A percentile compares a stretch with the other conserved stretches of the same genome.
Conservation (phyloP, 2,888 invertebrate species). For the Synanthedon vespiformis region DNA sequence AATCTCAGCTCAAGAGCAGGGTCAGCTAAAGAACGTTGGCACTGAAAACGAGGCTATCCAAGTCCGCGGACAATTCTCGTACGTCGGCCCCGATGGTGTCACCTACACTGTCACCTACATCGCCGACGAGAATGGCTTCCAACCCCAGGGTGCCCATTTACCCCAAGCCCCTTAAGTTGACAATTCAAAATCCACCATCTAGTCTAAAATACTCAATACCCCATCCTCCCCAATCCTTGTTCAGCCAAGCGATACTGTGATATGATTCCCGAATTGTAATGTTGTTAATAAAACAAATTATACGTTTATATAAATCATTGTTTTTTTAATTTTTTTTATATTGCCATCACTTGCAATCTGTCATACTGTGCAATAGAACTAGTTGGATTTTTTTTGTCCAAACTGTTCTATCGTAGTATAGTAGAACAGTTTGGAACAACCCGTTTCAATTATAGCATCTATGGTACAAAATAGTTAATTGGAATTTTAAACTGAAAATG, state of each 20-base stretch:
- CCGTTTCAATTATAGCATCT: too few relatives aligned
- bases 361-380: too few relatives aligned
- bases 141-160: constrained; percentile 41
- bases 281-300: constrained; percentile 41
- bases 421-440: too few relatives aligned
- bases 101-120: constrained; percentile 55
- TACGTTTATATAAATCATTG: constrained; percentile 28
- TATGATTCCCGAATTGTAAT: constrained; percentile 34
- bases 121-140: constrained; percentile 68
- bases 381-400: too few relatives aligned
- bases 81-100: constrained; percentile 53
- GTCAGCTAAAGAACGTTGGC: constrained; percentile 47
- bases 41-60: constrained; percentile 49
- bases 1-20: constrained; percentile 29
- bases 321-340: constrained; percentile 5
- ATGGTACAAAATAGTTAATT: too few relatives aligned
- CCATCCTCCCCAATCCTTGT: constrained; percentile 5
- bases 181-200: constrained; percentile 1
- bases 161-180: constrained; percentile 16
- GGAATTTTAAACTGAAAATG: too few relatives aligned
- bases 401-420: too few relatives aligned
- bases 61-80: constrained; percentile 60
- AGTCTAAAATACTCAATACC: constrained; percentile 6
- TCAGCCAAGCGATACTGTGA: constrained; percentile 57
- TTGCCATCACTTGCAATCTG: too few relatives aligned